A percentile compares a stretch with the other conserved stretches of the same genome.
Conservation (phyloP, 2,888 invertebrate species). For the Epinotia demarniana region DNA sequence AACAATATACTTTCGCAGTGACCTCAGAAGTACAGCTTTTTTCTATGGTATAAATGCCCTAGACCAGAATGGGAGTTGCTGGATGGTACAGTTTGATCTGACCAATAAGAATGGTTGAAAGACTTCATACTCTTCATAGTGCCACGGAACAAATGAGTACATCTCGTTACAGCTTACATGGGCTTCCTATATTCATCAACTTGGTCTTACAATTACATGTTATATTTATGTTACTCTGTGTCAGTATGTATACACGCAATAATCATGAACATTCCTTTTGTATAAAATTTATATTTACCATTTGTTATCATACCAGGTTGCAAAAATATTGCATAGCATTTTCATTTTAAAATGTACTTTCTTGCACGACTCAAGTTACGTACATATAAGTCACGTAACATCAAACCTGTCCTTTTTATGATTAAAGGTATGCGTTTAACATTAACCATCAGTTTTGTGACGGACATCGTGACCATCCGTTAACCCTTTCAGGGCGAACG, state of each 20-base stretch:
- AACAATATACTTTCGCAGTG: no score
- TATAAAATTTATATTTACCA: conserved; percentile 49
- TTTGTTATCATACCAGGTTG: conserved; percentile 50
- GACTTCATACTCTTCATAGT: neutral
- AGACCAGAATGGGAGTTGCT: neutral
- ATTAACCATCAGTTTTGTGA: no score
- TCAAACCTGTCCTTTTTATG: no score
- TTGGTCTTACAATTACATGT: conserved; percentile 34
- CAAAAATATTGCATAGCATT: conserved; percentile 40
- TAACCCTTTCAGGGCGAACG: no score
- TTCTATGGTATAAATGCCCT: neutral
- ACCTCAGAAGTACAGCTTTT: no score
- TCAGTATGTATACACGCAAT: conserved; percentile 44
- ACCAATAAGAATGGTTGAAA: neutral
- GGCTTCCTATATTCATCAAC: conserved; percentile 30
- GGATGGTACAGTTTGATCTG: neutral
- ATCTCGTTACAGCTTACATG: conserved; percentile 10
- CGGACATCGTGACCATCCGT: no score
- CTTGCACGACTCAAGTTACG: no score
- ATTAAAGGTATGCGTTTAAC: no score
- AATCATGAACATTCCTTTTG: conserved; percentile 61
- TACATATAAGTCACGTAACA: no score
- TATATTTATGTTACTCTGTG: conserved; percentile 47
- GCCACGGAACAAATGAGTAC: conserved; percentile 3
- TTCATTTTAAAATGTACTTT: no score